Base-by-base conservation (phyloP, 2,797 vertebrate species). In the Psittacula echo region DNA sequence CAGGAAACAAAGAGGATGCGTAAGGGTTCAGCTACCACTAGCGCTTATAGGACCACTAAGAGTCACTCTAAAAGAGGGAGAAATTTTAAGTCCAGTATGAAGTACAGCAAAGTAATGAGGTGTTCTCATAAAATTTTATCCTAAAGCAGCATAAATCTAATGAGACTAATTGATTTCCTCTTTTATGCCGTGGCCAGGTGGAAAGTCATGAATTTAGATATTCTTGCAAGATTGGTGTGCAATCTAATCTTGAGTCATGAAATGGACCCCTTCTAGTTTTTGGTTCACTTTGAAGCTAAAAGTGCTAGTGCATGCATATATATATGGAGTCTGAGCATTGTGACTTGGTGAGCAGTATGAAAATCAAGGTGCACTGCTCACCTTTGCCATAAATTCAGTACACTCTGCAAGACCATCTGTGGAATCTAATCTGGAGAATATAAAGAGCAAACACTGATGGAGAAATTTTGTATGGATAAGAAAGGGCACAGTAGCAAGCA, bases 401-500 rank as follows among this genome's bases (percentile, higher is more conserved):
- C 34, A 51, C 21, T 56, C 75, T 92, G 75, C 48, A 67, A 86
- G 65, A 89, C 51, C 41, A 26, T 85, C 76, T 91, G 51, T 75
- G 51, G 66, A 94, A 78, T 90, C 83, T 75, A 58, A 85, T 78
- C 87, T 51, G 45, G 32, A 41, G 79, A 91, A 68, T 81, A 71
- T 70, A 76, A 88, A 89, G 75, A 93, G 41, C 32, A 76, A 93
- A 84, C 72, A 74, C 18, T 0, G 5, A 75, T 4, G 6, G 34
- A 71, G 82, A 87, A 78, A 61, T 85, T 94, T 70, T 80, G 62
- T 72, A 48, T 86, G 68, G 77, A n/a, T 94, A 81, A 77, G 71
- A 78, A 67, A 44, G 73, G 86, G 72, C 39, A 45, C 34, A 70
- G 20, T 23, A 84, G 73, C 65, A 77, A 88, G 58, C 23, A 53